phyloP scores from a whole-genome alignment of 53 echinoderm and acorn worm genomes.

The Actinopyga echinites region DNA sequence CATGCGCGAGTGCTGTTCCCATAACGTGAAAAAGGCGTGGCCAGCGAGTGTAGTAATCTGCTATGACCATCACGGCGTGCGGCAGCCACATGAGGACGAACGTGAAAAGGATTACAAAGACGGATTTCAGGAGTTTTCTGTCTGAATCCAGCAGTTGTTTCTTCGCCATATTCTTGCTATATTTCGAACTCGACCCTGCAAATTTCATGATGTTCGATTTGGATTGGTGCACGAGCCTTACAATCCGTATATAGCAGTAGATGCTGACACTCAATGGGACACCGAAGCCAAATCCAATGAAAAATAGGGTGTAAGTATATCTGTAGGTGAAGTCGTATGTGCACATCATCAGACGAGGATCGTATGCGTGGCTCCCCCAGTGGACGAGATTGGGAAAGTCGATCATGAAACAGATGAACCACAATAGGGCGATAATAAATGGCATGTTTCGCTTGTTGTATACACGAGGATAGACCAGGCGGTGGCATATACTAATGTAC shows the following conservation, averaged over 20 bases:
- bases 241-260: constrained; percentile 69
- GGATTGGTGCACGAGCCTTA: constrained; percentile 25
- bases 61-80: constrained; percentile 63
- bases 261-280: constrained; percentile 52
- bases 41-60: constrained; percentile 58
- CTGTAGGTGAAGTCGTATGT: constrained; percentile 69
- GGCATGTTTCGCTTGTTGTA: constrained; percentile 74
- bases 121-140: constrained; percentile 61
- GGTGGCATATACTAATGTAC: constrained; percentile 78
- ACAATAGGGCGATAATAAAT: constrained; percentile 48
- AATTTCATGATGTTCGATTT: constrained; percentile 28
- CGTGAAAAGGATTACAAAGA: constrained; percentile 66
- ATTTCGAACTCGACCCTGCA: neutral
- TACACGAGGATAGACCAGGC: constrained; percentile 53
- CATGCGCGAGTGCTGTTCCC: constrained; percentile 64
- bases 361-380: constrained; percentile 81
- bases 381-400: constrained; percentile 80
- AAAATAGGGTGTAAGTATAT: constrained; percentile 75
- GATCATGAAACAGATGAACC: constrained; percentile 72
- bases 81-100: constrained; percentile 85
- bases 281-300: constrained; percentile 62
- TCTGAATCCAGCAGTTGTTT: constrained; percentile 24
- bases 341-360: constrained; percentile 68
- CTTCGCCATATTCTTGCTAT: neutral
- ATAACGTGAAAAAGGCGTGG: constrained; percentile 54